Evolutionary conservation across 2,113 vertebrate species (phyloP).

Genomic region (Equus przewalskii): DNA sequence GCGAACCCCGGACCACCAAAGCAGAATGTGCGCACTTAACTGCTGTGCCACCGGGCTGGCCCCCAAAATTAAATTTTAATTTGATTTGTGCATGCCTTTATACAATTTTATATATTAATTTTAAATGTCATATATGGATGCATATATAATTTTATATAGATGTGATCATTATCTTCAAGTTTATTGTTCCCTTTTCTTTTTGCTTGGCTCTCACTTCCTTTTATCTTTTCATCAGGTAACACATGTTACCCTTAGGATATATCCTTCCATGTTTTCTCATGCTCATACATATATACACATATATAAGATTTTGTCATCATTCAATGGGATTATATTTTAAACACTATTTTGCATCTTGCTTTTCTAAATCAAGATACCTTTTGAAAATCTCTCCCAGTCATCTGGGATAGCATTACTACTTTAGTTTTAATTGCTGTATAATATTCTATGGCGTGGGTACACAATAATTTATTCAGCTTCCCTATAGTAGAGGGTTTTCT

Average conservation of each 20-base stretch:
- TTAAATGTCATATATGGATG: background rate
- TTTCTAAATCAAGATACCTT: background rate
- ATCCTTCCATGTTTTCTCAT: constrained; percentile 18
- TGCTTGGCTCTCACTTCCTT: background rate
- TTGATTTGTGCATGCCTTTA: background rate
- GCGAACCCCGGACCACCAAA: too few relatives aligned
- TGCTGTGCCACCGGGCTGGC: too few relatives aligned
- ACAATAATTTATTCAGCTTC: constrained; percentile 20
- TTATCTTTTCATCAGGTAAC: background rate
- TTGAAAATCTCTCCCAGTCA: background rate
- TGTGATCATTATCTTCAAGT: background rate
- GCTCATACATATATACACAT: background rate
- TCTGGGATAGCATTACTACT: background rate
- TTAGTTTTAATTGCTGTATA: background rate
- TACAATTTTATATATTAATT: constrained; percentile 30
- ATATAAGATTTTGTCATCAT: background rate
- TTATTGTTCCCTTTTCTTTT: constrained; percentile 17
- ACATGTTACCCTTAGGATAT: background rate
- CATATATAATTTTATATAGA: background rate
- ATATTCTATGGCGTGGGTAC: background rate
- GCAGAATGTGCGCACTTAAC: too few relatives aligned
- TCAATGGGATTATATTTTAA: background rate
- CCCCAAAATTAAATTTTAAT: background rate
- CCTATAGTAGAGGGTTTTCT: background rate
- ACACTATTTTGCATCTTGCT: background rate